A percentile compares a stretch with the other conserved stretches of the same genome.
These are phyloP conservation scores for Tachina lurida DNA, from an alignment of 2,888 invertebrate species.

Conservation along the genomic window DNA sequence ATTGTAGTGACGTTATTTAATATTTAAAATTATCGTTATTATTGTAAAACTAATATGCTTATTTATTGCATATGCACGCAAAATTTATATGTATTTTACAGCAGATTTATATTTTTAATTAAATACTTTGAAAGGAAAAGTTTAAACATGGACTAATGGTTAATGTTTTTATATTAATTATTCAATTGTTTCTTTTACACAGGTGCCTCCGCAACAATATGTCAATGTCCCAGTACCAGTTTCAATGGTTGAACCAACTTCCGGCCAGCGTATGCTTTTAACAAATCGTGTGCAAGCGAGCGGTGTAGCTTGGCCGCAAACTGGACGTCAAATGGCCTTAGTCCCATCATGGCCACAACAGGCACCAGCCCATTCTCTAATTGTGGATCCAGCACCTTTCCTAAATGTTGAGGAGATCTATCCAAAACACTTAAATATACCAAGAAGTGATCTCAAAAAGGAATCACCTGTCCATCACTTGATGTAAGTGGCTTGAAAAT, in stretches of 20 bases:
- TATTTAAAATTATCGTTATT: too few species aligned
- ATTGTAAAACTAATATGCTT: too few species aligned
- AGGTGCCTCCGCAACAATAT: conserved; percentile 93
- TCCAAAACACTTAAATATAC: conserved; percentile 85
- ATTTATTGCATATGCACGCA: too few species aligned
- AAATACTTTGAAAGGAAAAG: too few species aligned
- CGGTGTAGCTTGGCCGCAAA: conserved; percentile 83
- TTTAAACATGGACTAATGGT: too few species aligned
- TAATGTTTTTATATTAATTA: too few species aligned
- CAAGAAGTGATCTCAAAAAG: conserved; percentile 85
- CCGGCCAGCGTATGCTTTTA: conserved; percentile 90
- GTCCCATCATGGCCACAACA: conserved; percentile 94
- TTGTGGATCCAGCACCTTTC: conserved; percentile 90
- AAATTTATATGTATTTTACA: too few species aligned
- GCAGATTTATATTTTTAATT: too few species aligned
- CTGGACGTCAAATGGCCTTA: conserved; percentile 89
- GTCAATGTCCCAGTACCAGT: conserved; percentile 88
- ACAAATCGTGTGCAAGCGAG: conserved; percentile 84
- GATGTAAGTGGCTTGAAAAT: conserved; percentile 77
- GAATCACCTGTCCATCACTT: conserved; percentile 84
- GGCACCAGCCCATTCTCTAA: conserved; percentile 87
- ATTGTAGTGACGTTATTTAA: too few species aligned
- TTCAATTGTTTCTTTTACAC: conserved; percentile 68
- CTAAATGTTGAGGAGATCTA: conserved; percentile 86
- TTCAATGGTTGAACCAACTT: conserved; percentile 94